phyloP scores from a whole-genome alignment of 2,888 invertebrate genomes.

The Operophtera brumata region DNA sequence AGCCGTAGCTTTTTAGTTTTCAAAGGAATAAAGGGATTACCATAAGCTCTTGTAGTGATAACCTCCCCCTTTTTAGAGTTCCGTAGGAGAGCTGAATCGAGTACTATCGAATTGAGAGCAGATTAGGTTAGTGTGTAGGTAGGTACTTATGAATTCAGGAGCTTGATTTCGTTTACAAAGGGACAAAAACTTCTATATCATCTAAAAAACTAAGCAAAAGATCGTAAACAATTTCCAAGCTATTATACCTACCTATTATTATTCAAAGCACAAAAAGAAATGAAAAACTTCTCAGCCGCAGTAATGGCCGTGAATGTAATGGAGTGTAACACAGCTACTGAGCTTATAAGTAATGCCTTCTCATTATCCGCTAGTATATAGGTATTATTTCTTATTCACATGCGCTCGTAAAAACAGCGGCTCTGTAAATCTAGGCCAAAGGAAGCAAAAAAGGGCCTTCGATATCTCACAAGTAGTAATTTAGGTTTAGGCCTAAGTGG shows the following conservation, averaged over 20 bases:
- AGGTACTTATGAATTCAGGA: too few relatives aligned
- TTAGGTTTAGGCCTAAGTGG: constrained; percentile 17
- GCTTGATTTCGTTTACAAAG: too few relatives aligned
- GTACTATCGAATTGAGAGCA: too few relatives aligned
- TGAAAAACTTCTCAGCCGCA: not conserved
- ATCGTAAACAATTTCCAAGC: too few relatives aligned
- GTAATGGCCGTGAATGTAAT: constrained; percentile 10
- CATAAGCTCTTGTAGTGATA: too few relatives aligned
- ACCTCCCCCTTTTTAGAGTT: too few relatives aligned
- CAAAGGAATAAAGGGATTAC: not conserved
- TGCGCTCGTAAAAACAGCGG: constrained; percentile 24
- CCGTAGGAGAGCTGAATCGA: too few relatives aligned
- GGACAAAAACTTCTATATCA: too few relatives aligned
- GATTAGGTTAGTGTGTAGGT: too few relatives aligned
- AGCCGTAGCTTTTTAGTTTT: not conserved
- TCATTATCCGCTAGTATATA: constrained; percentile 23
- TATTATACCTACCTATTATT: too few relatives aligned
- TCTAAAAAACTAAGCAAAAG: too few relatives aligned
- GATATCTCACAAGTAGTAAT: constrained; percentile 28
- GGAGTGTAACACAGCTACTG: constrained; percentile 5
- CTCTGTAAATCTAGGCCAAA: constrained; percentile 24
- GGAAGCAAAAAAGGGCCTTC: constrained; percentile 28
- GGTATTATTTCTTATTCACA: constrained; percentile 22
- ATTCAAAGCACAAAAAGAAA: too few relatives aligned
- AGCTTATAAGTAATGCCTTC: constrained; percentile 23